Evolutionary conservation across 2,113 vertebrate species (phyloP).

Genomic region (Ageneiosus marmoratus): DNA sequence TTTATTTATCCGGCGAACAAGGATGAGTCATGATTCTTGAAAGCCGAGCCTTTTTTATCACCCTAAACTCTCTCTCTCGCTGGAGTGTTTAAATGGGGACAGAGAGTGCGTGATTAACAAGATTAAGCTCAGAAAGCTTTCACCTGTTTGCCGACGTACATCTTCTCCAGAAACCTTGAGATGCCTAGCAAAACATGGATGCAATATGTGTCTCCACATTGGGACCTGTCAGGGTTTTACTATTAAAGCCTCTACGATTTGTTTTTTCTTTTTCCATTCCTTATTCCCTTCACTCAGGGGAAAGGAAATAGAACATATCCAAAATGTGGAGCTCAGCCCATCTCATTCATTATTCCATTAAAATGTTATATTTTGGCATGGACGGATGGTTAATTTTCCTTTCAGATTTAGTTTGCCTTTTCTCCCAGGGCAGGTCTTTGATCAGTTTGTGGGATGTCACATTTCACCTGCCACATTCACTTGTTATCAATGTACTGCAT

Average conservation of each 20-base stretch:
- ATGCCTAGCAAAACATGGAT: slow-evolving; percentile 31
- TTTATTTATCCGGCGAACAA: slow-evolving; percentile 14
- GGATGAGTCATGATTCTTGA: slow-evolving; percentile 35
- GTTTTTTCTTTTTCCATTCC: not conserved
- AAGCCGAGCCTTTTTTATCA: slow-evolving; percentile 28
- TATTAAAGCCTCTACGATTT: slow-evolving; percentile 15
- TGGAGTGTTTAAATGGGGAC: slow-evolving; percentile 23
- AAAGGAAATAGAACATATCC: slow-evolving; percentile 31
- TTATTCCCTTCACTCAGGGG: not conserved
- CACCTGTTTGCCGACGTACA: slow-evolving; percentile 47
- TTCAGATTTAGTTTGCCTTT: slow-evolving; percentile 14
- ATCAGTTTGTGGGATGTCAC: slow-evolving; percentile 2
- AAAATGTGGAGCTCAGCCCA: slow-evolving; percentile 31
- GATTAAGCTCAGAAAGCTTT: slow-evolving; percentile 39
- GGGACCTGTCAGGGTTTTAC: slow-evolving; percentile 47
- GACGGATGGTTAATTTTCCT: slow-evolving; percentile 20
- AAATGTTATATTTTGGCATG: slow-evolving; percentile 19
- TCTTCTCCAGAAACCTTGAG: slow-evolving; percentile 25
- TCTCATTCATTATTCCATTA: slow-evolving; percentile 31
- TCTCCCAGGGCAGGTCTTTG: not conserved
- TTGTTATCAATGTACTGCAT: not conserved
- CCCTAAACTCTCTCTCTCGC: slow-evolving; percentile 15
- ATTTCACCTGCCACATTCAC: slow-evolving; percentile 11
- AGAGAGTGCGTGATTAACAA: slow-evolving; percentile 26
- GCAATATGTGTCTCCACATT: slow-evolving; percentile 44